phyloP scores from a whole-genome alignment of 2,113 vertebrate genomes.

The Mirounga angustirostris region DNA sequence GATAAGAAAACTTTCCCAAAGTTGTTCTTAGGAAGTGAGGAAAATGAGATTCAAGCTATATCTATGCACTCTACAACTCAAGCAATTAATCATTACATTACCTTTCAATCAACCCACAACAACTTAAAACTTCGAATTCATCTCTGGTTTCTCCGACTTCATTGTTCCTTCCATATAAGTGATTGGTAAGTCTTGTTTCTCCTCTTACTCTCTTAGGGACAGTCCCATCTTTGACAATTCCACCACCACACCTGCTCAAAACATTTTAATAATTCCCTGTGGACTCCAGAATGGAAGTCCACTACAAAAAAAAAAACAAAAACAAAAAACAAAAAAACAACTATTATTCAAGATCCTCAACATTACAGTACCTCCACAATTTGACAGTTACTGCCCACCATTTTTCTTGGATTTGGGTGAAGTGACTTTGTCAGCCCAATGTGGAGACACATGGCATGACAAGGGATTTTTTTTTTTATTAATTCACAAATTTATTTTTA shows the following conservation, averaged over 20 bases:
- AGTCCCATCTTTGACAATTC: background rate
- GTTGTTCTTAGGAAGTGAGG: background rate
- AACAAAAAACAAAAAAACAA: background rate
- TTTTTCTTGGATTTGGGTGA: constrained; percentile 16
- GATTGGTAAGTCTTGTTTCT: background rate
- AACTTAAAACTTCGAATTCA: background rate
- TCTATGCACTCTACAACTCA: background rate
- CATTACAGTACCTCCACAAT: background rate
- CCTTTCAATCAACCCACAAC: background rate
- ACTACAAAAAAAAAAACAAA: background rate
- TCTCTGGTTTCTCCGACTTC: background rate
- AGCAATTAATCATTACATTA: background rate
- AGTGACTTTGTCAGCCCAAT: background rate
- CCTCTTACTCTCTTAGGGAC: background rate
- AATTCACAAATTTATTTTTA: background rate
- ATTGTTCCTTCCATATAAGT: background rate
- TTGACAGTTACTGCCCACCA: background rate
- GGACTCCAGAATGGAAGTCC: background rate
- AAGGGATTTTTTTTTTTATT: background rate
- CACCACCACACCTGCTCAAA: background rate
- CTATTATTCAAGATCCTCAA: background rate
- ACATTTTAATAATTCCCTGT: background rate
- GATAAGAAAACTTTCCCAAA: background rate
- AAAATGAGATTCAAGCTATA: background rate
- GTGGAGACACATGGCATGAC: background rate